Base-by-base conservation (phyloP, 2,888 invertebrate genomes). In the Mayetiola destructor region DNA sequence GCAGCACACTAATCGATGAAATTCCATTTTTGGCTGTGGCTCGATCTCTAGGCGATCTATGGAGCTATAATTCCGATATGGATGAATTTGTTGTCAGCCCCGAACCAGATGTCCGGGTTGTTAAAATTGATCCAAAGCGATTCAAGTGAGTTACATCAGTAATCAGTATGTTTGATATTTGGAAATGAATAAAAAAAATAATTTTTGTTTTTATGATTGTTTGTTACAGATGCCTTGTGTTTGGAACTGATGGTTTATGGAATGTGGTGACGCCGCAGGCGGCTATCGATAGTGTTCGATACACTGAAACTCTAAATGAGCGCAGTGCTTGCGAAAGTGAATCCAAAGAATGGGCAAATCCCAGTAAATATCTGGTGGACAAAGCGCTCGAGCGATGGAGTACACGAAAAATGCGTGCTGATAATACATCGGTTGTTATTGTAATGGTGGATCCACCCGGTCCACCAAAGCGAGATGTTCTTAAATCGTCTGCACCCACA, bases 71-170 rank as follows among this genome's bases (percentile, higher is more conserved):
- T 74, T 86, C 88, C 2, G 82, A 83, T 59, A 81, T 84, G 63
- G 85, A 93, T 70, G 85, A 88, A 70, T 99, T 93, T 73, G 87
- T 95, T 18, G 96, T 99, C n/a, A 94, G 94, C 30, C 97, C 97
- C 0, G 92, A 92, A 70, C 97, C 97, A 0, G 97, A 99, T 75
- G 90, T 95, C 12, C 81, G 82, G 59, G 92, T 94, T 2, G 75
- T 89, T 60, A 79, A 82, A 61, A 85, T 93, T 63, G 86, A 92
- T 70, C 80, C 89, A 14, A 77, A 80, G 56, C 80, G 78, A 62
- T 84, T 83, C 68, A 72, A 79, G 80, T 79, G 64, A 66, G 63
- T 60, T 56, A 16, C 2, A 2, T 14, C 14, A 18, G 16, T 29
- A 35, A 29, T 20, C 14, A 55, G 2, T 10, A 35, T 52, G 16